A percentile compares a stretch with the other conserved stretches of the same genome.
These are phyloP conservation scores for Triops cancriformis DNA, from an alignment of 1,140 invertebrate species.

Conservation along the genomic window DNA sequence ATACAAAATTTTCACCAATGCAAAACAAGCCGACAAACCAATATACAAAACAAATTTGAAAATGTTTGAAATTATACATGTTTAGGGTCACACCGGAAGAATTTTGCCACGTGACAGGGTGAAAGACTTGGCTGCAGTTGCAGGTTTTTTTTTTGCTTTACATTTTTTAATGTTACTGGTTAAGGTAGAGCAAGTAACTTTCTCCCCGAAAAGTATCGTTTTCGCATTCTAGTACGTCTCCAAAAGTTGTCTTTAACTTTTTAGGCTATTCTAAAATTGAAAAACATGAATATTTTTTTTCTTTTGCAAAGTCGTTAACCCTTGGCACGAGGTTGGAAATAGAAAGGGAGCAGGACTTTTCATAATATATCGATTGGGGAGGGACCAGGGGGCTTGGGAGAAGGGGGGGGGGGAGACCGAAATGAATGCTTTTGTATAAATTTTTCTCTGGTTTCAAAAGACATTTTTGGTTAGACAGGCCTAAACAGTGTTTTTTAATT, in stretches of 20 bases:
- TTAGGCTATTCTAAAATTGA: too few species aligned
- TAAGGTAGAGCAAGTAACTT: too few species aligned
- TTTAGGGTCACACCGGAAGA: constrained; percentile 10
- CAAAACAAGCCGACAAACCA: background rate
- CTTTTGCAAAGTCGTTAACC: constrained; percentile 6
- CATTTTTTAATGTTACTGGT: too few species aligned
- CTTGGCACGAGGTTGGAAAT: constrained; percentile 12
- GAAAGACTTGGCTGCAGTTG: background rate
- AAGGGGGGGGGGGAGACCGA: background rate
- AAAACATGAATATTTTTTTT: background rate
- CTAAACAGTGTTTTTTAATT: constrained; percentile 11
- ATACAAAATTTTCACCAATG: too few species aligned
- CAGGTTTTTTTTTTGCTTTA: background rate
- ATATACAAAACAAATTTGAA: background rate
- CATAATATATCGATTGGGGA: background rate
- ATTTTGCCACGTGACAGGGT: constrained; percentile 10
- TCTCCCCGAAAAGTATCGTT: too few species aligned
- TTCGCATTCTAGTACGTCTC: background rate
- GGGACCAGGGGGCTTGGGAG: background rate
- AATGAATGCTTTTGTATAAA: constrained; percentile 1
- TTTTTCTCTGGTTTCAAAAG: background rate
- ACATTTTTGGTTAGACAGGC: constrained; percentile 5
- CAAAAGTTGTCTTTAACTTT: background rate
- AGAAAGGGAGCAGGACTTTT: background rate
- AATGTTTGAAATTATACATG: background rate